Evolutionary conservation across 2,797 vertebrate species (phyloP), one percentile per base, ranked within the genome.

Genomic region (Simalia tracyae): DNA sequence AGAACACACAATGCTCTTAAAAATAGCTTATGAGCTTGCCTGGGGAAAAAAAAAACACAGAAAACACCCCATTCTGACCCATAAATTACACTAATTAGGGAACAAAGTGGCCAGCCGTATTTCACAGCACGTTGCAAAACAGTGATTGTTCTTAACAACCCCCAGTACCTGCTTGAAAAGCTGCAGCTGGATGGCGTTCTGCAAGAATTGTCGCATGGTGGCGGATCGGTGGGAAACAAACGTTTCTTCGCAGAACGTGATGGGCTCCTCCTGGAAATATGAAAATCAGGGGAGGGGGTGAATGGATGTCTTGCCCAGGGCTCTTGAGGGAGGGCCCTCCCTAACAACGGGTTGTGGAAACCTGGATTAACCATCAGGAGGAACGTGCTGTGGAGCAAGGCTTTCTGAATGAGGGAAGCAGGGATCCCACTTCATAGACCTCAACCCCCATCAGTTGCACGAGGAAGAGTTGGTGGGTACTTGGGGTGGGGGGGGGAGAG

Each of bases 131-230:
- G 76, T 3, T 1, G 14, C n/a, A 36, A 76, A 42, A 76, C 36
- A 0, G 36, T 19, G 19, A 81, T 81, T 42, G 72, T 81, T 81
- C 72, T 42, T 81, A 24, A 42, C 14, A 11, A 76, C 10, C 11
- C 12, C n/a, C 4, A 4, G 22, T 96, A 99, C 99, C 98, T 99
- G 99, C 97, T 99, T 99, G 96, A 99, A 99, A 94, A 99, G 98
- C 97, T 99, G 99, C 9, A 99, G 98, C 95, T 99, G 99, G 59
- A 98, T 99, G 94, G 99, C 99, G 0, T 99, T 99, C 96, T 98
- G 99, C 6, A 99, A 98, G 95, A 99, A 99, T 95, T 98, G 98
- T 95, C 98, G 98, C 99, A 99, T 99, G 95, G 98, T 98, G 95
- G 98, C 98, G 0, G 99, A 99, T 19, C 99, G 98, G 96, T 99